phyloP scores from a whole-genome alignment of 2,888 invertebrate species.

The Ametastegia equiseti region DNA sequence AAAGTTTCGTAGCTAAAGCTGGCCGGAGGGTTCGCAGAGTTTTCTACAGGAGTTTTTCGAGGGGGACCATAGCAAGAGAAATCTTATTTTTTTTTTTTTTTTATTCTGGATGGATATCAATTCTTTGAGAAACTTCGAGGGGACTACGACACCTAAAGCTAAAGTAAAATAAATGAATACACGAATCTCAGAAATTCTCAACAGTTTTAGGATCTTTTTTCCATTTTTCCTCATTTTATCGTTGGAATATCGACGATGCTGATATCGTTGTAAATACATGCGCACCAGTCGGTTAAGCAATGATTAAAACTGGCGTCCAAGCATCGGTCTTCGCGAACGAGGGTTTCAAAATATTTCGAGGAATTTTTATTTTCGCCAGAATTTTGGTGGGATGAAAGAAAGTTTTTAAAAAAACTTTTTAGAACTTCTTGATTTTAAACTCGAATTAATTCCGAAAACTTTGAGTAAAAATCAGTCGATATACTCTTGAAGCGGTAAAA shows the following conservation, averaged over 20 bases:
- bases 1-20: constrained; percentile 10
- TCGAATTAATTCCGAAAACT: not conserved
- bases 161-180: constrained; percentile 31
- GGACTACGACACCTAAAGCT: constrained; percentile 22
- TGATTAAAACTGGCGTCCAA: not conserved
- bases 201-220: not conserved
- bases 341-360: not conserved
- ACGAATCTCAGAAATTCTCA: constrained; percentile 15
- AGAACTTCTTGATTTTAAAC: not conserved
- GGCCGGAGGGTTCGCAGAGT: constrained; percentile 17
- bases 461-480: not conserved
- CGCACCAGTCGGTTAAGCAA: not conserved
- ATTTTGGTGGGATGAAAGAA: not conserved
- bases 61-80: not conserved
- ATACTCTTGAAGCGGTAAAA: not conserved
- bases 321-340: not conserved
- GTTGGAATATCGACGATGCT: not conserved
- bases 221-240: not conserved
- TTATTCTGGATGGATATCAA: too few species aligned
- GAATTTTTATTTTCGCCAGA: not conserved
- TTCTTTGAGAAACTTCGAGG: not conserved
- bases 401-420: not conserved
- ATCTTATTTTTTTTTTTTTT: too few species aligned
- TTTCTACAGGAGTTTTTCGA: constrained; percentile 28
- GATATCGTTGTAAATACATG: not conserved